Percentiles rank a stretch among this genome's conserved stretches.
These are phyloP conservation scores for Phataginus tricuspis DNA, from an alignment of 2,797 vertebrate species.

Conservation along the genomic window DNA sequence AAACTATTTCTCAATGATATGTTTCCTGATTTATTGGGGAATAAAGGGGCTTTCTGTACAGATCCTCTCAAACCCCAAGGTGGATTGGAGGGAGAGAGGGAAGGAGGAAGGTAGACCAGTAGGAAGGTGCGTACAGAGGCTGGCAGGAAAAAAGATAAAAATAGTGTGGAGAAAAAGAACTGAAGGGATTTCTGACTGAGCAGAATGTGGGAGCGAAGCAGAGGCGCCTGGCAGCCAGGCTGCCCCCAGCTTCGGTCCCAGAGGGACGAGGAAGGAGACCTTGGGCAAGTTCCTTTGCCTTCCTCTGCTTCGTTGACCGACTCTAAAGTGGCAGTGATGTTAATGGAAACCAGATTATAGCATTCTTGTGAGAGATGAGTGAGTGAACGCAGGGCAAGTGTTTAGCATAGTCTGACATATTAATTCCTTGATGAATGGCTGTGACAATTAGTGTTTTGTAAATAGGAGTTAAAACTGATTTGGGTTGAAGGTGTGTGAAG, in stretches of 20 bases:
- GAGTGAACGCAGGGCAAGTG: background rate
- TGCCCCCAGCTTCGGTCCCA: background rate
- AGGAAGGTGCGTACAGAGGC: background rate
- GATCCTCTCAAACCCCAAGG: background rate
- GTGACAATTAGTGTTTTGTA: background rate
- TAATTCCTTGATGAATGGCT: background rate
- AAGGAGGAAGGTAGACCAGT: background rate
- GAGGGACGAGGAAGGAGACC: background rate
- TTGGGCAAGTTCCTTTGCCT: background rate
- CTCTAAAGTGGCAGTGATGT: background rate
- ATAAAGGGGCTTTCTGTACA: background rate
- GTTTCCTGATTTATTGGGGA: background rate
- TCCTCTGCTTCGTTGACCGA: background rate
- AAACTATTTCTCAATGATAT: background rate
- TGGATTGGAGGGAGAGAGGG: background rate
- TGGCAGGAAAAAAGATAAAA: background rate
- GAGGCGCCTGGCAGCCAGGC: background rate
- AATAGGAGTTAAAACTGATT: background rate
- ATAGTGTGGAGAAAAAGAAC: background rate
- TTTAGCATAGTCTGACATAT: background rate
- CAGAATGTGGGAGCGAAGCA: background rate
- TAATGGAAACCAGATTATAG: background rate
- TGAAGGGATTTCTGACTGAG: background rate
- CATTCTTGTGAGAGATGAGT: background rate
- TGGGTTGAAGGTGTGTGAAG: background rate